Conservation (phyloP, 2,888 invertebrate species). For the Drosophila neutralis region DNA sequence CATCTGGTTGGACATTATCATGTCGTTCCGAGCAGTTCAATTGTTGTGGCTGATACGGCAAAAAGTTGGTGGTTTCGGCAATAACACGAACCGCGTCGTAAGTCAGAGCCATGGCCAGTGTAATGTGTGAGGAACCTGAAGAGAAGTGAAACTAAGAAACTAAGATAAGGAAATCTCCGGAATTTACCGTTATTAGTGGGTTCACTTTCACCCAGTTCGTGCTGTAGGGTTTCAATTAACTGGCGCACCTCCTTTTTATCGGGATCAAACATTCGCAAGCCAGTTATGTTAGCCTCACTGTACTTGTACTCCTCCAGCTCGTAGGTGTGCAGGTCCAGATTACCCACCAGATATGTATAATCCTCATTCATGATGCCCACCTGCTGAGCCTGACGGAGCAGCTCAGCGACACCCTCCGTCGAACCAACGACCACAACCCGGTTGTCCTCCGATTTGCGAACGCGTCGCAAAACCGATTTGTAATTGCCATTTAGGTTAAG, state of each 20-base stretch:
- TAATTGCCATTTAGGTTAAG: conserved; percentile 89
- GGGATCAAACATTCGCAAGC: conserved; percentile 88
- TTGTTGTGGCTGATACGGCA: conserved; percentile 85
- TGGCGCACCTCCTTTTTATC: conserved; percentile 86
- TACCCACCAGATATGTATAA: conserved; percentile 92
- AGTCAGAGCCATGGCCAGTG: conserved; percentile 91
- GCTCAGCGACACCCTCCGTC: conserved; percentile 86
- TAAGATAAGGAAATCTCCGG: rapidly evolving
- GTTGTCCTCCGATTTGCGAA: conserved; percentile 89
- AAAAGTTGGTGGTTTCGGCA: conserved; percentile 89
- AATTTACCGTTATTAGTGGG: conserved; percentile 46
- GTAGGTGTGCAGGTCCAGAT: conserved; percentile 88
- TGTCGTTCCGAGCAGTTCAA: conserved; percentile 87
- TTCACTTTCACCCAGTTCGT: conserved; percentile 58
- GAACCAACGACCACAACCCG: conserved; percentile 91
- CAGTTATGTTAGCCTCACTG: conserved; percentile 93
- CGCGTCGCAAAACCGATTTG: conserved; percentile 88
- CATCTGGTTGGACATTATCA: conserved; percentile 89
- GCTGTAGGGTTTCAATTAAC: conserved; percentile 64
- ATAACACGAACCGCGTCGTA: conserved; percentile 94
- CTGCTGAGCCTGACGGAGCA: conserved; percentile 92
- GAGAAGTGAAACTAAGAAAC: background rate
- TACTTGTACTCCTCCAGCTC: conserved; percentile 91
- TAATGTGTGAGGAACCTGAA: conserved; percentile 77
- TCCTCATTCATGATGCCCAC: conserved; percentile 98